Evolutionary conservation across 1,140 invertebrate genomes (phyloP).

Genomic region (Phymastichus coffea): DNA sequence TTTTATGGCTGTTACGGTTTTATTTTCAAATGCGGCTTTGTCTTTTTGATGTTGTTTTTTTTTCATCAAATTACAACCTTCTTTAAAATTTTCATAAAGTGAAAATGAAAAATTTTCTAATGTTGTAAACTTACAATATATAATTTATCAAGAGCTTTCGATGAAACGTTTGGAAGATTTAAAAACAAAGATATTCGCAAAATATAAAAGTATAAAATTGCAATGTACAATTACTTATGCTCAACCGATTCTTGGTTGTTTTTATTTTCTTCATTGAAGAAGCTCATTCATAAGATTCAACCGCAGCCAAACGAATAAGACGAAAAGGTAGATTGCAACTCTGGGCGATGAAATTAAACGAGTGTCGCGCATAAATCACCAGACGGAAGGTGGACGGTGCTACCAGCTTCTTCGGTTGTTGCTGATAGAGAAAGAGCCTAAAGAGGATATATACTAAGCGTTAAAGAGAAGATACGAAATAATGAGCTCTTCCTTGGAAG

Average conservation of each 20-base stretch:
- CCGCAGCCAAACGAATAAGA: slow-evolving; percentile 9
- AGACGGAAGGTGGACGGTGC: slow-evolving; percentile 12
- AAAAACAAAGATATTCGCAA: too few species aligned
- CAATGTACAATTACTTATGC: too few species aligned
- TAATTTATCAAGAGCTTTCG: too few species aligned
- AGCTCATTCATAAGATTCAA: slow-evolving; percentile 22
- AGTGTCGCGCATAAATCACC: slow-evolving; percentile 26
- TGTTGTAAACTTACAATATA: too few species aligned
- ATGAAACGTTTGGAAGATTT: too few species aligned
- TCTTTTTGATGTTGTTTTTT: slow-evolving; percentile 2
- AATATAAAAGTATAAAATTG: too few species aligned
- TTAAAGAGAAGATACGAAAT: slow-evolving; percentile 11
- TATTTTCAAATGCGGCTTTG: neutral
- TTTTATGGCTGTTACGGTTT: slow-evolving; percentile 19
- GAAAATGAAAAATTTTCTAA: too few species aligned
- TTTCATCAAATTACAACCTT: too few species aligned
- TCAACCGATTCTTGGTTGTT: too few species aligned
- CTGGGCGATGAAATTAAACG: slow-evolving; percentile 28
- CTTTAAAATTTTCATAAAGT: too few species aligned
- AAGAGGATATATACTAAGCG: neutral
- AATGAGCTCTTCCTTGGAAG: slow-evolving; percentile 24
- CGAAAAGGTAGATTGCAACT: neutral
- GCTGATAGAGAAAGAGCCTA: slow-evolving; percentile 3
- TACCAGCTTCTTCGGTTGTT: slow-evolving; percentile 3
- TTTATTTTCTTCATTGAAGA: slow-evolving; percentile 12